Evolutionary conservation across 2,888 invertebrate genomes (phyloP), one percentile per base, ranked within the genome.

Genomic region (Yponomeuta cagnagella): DNA sequence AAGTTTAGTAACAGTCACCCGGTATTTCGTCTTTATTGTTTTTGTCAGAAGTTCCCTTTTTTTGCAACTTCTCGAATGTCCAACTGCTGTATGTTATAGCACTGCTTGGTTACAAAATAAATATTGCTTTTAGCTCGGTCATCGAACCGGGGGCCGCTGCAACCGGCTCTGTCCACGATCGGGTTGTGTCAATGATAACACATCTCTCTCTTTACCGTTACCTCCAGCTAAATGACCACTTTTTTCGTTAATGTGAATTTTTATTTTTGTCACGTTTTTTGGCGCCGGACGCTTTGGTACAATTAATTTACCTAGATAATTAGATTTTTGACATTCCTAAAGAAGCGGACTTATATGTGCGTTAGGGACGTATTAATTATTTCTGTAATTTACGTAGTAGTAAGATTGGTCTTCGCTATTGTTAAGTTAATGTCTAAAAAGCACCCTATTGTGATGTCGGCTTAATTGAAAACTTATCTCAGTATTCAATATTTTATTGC

Each of bases 121-220:
- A 67, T 48, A 52, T n/a, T 23, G 8, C 78, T 81, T 63, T 63
- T 33, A 63, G 69, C 10, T 37, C 31, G 69, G 69, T 63, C 69
- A 69, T 63, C 63, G 69, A 69, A 69, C 69, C 63, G 3, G 52
- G 30, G 43, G 67, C n/a, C 15, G 64, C 37, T 70, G 70, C 70
- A 70, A 70, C 70, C 70, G 70, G 70, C 70, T 70, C 65, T 12
- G 52, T 58, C 52, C 48, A 37, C 31, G 64, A 64, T 70, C 70
- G 30, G 48, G 70, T 70, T 70, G 64, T 70, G 64, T 70, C 70
- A 70, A 70, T 48, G 64, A 70, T 70, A 65, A 70, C 15, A 65
- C 64, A 30, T 48, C 48, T 48, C 48, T 68, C 65, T 68, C 68
- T 68, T 23, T 68, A 52, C 31, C 68, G 68, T 52, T 68, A 68